Evolutionary conservation across 2,888 invertebrate species (phyloP).

Genomic region (Aphodius sticticus): DNA sequence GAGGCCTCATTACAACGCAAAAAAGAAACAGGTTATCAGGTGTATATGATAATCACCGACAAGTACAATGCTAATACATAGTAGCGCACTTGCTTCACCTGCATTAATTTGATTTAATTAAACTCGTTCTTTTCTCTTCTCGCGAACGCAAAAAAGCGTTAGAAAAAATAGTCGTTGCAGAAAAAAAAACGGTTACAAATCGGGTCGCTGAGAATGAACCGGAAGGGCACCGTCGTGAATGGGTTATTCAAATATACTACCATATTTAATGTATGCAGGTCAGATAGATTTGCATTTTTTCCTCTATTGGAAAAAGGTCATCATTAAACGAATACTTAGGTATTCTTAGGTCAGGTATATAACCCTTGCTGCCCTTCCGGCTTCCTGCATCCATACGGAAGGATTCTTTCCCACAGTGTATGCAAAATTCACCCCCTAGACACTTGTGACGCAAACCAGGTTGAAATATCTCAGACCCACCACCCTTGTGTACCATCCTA

Average conservation of each 20-base stretch:
- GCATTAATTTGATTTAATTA: conserved; percentile 35
- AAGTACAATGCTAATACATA: not conserved
- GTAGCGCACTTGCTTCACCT: conserved; percentile 26
- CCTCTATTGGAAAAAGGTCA: conserved; percentile 54
- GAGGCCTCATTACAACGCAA: conserved; percentile 23
- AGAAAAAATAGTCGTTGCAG: conserved; percentile 54
- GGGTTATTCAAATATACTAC: conserved; percentile 52
- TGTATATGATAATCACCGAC: not conserved
- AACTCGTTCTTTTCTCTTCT: conserved; percentile 27
- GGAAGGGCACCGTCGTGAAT: conserved; percentile 38
- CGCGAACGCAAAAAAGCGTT: conserved; percentile 43
- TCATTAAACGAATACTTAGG: conserved; percentile 45
- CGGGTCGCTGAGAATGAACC: conserved; percentile 45
- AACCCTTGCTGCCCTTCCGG: conserved; percentile 39
- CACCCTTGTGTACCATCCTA: not conserved
- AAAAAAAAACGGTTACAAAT: conserved; percentile 37
- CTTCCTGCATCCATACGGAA: conserved; percentile 22
- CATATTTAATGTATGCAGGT: conserved; percentile 57
- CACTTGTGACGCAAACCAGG: conserved; percentile 30
- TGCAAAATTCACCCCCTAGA: conserved; percentile 25
- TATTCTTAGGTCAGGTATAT: conserved; percentile 25
- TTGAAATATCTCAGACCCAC: not conserved
- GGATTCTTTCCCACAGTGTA: conserved; percentile 11
- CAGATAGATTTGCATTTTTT: conserved; percentile 58
- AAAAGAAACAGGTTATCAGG: conserved; percentile 8